Evolutionary conservation across 1,140 invertebrate genomes (phyloP).

Genomic region (Pachypsylla venusta): DNA sequence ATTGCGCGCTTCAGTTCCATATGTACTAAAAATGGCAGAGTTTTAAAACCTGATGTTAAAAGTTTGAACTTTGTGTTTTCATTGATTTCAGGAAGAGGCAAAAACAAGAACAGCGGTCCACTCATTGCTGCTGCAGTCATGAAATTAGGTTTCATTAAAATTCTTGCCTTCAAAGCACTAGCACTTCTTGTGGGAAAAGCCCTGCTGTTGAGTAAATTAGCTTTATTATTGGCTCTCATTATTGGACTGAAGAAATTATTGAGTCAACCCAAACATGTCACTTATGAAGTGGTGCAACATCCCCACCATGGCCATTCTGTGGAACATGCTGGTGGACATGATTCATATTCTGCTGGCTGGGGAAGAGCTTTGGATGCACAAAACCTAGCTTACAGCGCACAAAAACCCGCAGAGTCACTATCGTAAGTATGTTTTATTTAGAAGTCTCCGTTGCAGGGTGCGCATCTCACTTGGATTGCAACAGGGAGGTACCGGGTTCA

Average conservation of each 20-base stretch:
- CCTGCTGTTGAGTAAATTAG: constrained; percentile 63
- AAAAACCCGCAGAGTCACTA: constrained; percentile 36
- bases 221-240: constrained; percentile 55
- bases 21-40: too few species aligned
- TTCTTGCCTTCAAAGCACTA: constrained; percentile 59
- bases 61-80: background rate
- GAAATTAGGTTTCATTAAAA: constrained; percentile 62
- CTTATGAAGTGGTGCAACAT: constrained; percentile 54
- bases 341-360: constrained; percentile 37
- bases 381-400: constrained; percentile 54
- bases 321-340: constrained; percentile 27
- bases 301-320: constrained; percentile 41
- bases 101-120: constrained; percentile 59
- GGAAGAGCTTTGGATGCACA: constrained; percentile 48
- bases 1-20: too few species aligned
- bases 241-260: constrained; percentile 70
- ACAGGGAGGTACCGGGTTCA: too few species aligned
- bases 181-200: constrained; percentile 70
- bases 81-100: constrained; percentile 39
- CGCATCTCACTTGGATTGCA: too few species aligned
- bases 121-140: constrained; percentile 55
- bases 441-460: too few species aligned
- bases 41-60: too few species aligned
- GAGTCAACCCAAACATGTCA: constrained; percentile 53
- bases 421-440: too few species aligned